Evolutionary conservation across 2,888 invertebrate genomes (phyloP), one percentile per base, ranked within the genome.

Genomic region (Microplitis deprimator): DNA sequence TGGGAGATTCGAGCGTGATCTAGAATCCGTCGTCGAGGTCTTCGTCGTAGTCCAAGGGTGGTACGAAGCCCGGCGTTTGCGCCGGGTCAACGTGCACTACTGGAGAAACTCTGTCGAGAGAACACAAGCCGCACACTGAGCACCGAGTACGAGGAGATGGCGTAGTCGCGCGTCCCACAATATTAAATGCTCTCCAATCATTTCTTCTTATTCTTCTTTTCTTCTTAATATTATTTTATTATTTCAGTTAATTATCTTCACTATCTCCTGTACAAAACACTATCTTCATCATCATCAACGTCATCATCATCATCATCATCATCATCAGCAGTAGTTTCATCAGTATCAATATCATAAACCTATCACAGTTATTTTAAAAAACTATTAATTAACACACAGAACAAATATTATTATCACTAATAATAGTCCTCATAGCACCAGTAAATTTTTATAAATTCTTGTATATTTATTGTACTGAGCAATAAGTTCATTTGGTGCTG

Each of bases 21-120:
- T 13, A 6, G 40, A 29, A 10, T 10, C 39, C 68, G 67, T 41
- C 68, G 41, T 41, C 62, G 68, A 50, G 29, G 6, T n/a, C 71
- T 59, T 73, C 40, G 70, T 59, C 71, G 73, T 70, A 62, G 76
- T 16, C 59, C 59, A 64, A 67, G 62, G 72, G 67, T 71, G 70
- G 70, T 68, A 68, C 70, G 74, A 78, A 73, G 75, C 76, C 78
- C 76, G 77, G 79, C 74, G 78, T 79, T 78, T 79, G 74, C 76
- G 76, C 79, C 79, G 81, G 79, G 79, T 79, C 79, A 81, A 81
- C 81, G 78, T 79, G 79, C 75, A 81, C 76, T 78, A 78, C 79
- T 79, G 79, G 79, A 81, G 77, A 72, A 79, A 80, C 73, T 72
- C 71, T 70, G 77, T 69, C 77, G 73, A 65, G 68, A 73, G 38